Evolutionary conservation across 2,888 invertebrate genomes (phyloP), one percentile per base, ranked within the genome.

Genomic region (Mayetiola destructor): DNA sequence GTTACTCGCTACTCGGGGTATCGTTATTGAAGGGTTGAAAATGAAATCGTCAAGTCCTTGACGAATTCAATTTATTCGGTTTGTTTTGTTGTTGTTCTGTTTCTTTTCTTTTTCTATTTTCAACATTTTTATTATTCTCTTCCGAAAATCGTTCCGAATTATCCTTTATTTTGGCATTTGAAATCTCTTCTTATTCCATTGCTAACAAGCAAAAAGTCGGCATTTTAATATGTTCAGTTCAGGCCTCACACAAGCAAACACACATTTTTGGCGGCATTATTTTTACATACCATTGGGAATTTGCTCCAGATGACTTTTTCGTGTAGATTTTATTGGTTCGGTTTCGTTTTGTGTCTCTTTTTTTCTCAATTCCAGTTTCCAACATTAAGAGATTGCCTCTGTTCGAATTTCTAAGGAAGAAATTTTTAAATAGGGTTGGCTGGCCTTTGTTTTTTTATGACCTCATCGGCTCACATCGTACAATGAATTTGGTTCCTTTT

Each of bases 261-360:
- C n/a, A n/a, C n/a, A n/a, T n/a, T n/a, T 27, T 48, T 10, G 27
- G 27, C 48, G 27, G 48, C 48, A 48, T 48, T 27, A 27, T 9
- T 48, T 48, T 48, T 48, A 48, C 23, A 48, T 48, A 48, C 48
- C 48, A 48, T 48, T 48, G 48, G 48, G 48, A 48, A 48, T 48
- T 48, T 27, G 27, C 27, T 48, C 16, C 27, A 9, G 5, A 48
- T 48, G 48, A 48, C 48, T 48, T 23, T 48, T 23, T 48, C 23
- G 10, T 39, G 5, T n/a, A n/a, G n/a, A n/a, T n/a, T n/a, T n/a
- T n/a, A n/a, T n/a, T n/a, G n/a, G 16, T 12, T 40, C 23, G 21
- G 20, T 36, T 8, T 40, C 37, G n/a, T 48, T 23, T 14, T 27
- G 48, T 48, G 23, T 23, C 23, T 48, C 8, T 48, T 48, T 48